phyloP scores from a whole-genome alignment of 2,797 vertebrate genomes.

The Leptoclinus maculatus region DNA sequence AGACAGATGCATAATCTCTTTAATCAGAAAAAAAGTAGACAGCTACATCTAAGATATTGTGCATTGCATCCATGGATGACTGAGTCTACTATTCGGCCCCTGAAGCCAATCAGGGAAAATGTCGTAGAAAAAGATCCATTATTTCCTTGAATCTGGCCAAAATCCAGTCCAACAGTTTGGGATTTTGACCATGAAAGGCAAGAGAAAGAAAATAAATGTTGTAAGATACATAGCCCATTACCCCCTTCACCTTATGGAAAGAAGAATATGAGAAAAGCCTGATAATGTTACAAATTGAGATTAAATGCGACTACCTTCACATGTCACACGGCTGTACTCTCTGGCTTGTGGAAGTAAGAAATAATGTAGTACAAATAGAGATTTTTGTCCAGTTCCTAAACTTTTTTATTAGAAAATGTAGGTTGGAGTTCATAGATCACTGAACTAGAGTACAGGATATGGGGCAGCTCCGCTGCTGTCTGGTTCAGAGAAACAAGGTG shows the following conservation, averaged over 20 bases:
- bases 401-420: not conserved
- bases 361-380: not conserved
- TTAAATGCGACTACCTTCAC: not conserved
- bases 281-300: not conserved
- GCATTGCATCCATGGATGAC: constrained; percentile 26
- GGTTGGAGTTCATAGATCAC: not conserved
- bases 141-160: constrained; percentile 18
- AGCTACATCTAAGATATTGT: constrained; percentile 24
- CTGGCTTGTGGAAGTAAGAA: not conserved
- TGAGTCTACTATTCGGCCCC: constrained; percentile 14
- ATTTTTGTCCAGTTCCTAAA: not conserved
- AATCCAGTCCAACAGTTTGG: constrained; percentile 19
- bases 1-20: not conserved
- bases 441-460: not conserved
- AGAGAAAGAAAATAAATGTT: not conserved
- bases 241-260: not conserved
- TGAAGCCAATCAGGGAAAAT: constrained; percentile 35
- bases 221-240: not conserved
- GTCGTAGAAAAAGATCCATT: constrained; percentile 15
- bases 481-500: constrained; percentile 15
- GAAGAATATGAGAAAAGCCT: not conserved
- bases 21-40: not conserved
- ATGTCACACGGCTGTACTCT: not conserved
- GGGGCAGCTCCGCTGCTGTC: not conserved
- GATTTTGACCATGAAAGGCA: constrained; percentile 7